Conservation (phyloP, 1,140 invertebrate genomes). For the Tetragonula clypearis region DNA sequence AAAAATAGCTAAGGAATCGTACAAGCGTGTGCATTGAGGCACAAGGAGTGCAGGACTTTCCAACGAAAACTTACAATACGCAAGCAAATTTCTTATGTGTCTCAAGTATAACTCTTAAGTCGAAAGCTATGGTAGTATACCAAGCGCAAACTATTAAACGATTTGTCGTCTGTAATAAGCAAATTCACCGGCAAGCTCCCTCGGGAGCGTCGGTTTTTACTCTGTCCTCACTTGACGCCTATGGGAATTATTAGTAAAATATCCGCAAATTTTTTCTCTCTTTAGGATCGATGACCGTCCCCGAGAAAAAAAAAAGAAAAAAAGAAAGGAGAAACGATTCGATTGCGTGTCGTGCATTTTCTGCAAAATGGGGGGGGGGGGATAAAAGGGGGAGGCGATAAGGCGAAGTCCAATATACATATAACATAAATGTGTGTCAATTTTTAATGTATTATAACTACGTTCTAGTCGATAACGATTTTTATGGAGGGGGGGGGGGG, state of each 20-base stretch:
- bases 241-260: constrained; percentile 30
- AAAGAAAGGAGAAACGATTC: constrained; percentile 7
- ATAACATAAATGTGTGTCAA: constrained; percentile 77
- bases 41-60: constrained; percentile 38
- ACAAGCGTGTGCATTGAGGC: constrained; percentile 17
- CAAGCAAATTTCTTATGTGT: constrained; percentile 26
- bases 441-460: constrained; percentile 78
- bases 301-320: not conserved
- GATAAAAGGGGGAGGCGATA: not conserved
- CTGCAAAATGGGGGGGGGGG: constrained; percentile 30
- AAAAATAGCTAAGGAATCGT: constrained; percentile 6
- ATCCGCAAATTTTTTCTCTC: constrained; percentile 50
- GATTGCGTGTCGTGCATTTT: constrained; percentile 19
- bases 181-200: not conserved
- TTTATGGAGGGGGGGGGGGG: constrained; percentile 28
- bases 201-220: not conserved
- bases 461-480: constrained; percentile 72
- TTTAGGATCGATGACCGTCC: constrained; percentile 58
- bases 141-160: not conserved
- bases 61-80: constrained; percentile 30
- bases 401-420: constrained; percentile 68
- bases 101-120: constrained; percentile 27
- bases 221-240: constrained; percentile 34
- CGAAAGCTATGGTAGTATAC: not conserved
- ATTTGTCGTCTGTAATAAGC: constrained; percentile 16